Conservation (phyloP, 2,888 invertebrate species). For the Andrena bicolor region DNA sequence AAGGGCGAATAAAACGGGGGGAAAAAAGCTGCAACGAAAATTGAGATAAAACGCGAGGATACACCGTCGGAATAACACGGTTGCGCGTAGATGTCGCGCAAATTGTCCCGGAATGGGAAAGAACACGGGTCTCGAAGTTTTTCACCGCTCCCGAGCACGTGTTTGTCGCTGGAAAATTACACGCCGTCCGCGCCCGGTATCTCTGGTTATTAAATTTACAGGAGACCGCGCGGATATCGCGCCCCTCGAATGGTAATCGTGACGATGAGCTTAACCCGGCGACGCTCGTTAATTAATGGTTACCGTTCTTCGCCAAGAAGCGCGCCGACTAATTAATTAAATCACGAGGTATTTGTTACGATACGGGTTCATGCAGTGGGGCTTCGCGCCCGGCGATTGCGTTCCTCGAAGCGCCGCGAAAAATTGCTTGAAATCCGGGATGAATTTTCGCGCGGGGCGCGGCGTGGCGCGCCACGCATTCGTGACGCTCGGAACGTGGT, state of each 20-base stretch:
- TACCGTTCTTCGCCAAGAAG: background rate
- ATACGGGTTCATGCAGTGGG: background rate
- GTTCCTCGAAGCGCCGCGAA: background rate
- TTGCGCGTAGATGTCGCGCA: slow-evolving; percentile 20
- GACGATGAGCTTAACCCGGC: slow-evolving; percentile 14
- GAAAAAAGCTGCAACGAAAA: slow-evolving; percentile 26
- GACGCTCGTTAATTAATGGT: slow-evolving; percentile 42
- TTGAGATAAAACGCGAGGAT: slow-evolving; percentile 49
- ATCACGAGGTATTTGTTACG: slow-evolving; percentile 2
- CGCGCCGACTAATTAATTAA: slow-evolving; percentile 39
- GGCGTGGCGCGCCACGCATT: background rate
- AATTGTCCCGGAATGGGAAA: slow-evolving; percentile 31
- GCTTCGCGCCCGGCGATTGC: background rate
- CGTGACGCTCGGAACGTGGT: background rate
- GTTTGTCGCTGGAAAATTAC: slow-evolving; percentile 30
- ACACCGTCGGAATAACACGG: slow-evolving; percentile 41
- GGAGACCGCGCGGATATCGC: background rate
- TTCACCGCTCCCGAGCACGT: background rate
- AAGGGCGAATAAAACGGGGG: background rate
- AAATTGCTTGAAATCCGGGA: background rate
- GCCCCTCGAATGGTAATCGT: slow-evolving; percentile 14
- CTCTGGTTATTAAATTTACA: slow-evolving; percentile 42
- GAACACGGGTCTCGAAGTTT: slow-evolving; percentile 38
- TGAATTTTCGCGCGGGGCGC: slow-evolving; percentile 5
- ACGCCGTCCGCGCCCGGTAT: background rate